Evolutionary conservation across 2,888 invertebrate genomes (phyloP).

Genomic region (Hyposoter didymator): DNA sequence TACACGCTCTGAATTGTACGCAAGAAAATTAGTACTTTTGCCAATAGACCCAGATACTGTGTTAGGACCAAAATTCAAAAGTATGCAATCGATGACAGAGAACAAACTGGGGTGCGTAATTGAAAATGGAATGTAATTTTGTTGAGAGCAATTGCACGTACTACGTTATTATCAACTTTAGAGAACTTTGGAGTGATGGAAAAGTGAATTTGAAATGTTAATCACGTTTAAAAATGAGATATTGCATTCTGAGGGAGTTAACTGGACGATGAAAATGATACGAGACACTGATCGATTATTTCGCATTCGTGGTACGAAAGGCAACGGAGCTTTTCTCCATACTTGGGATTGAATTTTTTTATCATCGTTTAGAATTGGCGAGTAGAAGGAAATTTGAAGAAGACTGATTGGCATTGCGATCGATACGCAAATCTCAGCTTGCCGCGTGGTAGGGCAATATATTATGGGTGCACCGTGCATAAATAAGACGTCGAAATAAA

Average conservation of each 20-base stretch:
- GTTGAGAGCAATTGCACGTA: neutral
- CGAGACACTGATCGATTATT: constrained; percentile 13
- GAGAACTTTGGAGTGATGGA: neutral
- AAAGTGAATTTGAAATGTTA: neutral
- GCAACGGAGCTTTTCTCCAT: neutral
- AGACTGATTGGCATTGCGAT: neutral
- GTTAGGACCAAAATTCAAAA: constrained; percentile 1
- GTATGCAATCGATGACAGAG: neutral
- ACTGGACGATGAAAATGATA: constrained; percentile 1
- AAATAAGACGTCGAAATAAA: constrained; percentile 36
- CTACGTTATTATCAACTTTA: neutral
- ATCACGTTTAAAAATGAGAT: constrained; percentile 1
- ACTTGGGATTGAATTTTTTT: neutral
- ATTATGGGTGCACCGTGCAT: constrained; percentile 6
- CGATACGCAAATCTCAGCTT: constrained; percentile 7
- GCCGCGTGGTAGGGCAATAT: neutral
- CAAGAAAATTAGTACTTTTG: constrained; percentile 31
- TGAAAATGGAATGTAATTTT: constrained; percentile 7
- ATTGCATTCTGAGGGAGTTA: constrained; percentile 10
- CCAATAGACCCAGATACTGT: neutral
- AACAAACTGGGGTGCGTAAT: neutral
- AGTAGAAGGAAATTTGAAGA: constrained; percentile 6
- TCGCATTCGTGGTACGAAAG: neutral
- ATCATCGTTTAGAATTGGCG: neutral
- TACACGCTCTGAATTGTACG: constrained; percentile 27